phyloP scores from a whole-genome alignment of 2,888 invertebrate species.

The Tinea semifulvella region DNA sequence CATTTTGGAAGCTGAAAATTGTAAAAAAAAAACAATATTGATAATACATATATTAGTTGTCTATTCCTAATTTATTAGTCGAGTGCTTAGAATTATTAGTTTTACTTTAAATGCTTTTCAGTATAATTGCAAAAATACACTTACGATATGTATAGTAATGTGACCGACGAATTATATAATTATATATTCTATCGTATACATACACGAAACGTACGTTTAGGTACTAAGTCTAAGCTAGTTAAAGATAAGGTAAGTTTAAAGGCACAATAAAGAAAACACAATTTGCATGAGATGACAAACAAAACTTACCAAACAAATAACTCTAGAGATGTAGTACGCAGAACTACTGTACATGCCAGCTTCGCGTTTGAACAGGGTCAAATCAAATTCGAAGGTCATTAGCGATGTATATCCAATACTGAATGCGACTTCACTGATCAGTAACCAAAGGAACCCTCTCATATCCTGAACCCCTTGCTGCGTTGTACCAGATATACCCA shows the following conservation, averaged over 20 bases:
- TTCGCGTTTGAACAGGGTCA: constrained; percentile 52
- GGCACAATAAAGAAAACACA: background rate
- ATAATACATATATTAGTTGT: background rate
- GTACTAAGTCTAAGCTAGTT: too few relatives aligned
- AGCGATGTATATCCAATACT: constrained; percentile 52
- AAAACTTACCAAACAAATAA: constrained; percentile 25
- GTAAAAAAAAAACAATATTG: background rate
- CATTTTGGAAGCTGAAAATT: constrained; percentile 42
- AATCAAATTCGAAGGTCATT: constrained; percentile 45
- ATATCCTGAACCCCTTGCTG: constrained; percentile 56
- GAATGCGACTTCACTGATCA: constrained; percentile 58
- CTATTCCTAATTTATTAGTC: too few relatives aligned
- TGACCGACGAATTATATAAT: too few relatives aligned
- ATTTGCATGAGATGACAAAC: background rate
- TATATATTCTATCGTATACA: too few relatives aligned
- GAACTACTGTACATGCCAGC: constrained; percentile 48
- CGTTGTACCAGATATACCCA: constrained; percentile 45
- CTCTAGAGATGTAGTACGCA: constrained; percentile 40
- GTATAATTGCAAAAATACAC: too few relatives aligned
- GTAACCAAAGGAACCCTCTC: constrained; percentile 56
- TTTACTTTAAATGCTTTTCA: too few relatives aligned
- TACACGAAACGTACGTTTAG: too few relatives aligned
- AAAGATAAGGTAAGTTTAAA: too few relatives aligned
- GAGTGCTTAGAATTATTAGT: too few relatives aligned
- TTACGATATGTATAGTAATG: too few relatives aligned